A percentile compares a stretch with the other conserved stretches of the same genome.
These are phyloP conservation scores for Athrips mouffetella DNA, from an alignment of 2,888 invertebrate genomes.

Conservation along the genomic window DNA sequence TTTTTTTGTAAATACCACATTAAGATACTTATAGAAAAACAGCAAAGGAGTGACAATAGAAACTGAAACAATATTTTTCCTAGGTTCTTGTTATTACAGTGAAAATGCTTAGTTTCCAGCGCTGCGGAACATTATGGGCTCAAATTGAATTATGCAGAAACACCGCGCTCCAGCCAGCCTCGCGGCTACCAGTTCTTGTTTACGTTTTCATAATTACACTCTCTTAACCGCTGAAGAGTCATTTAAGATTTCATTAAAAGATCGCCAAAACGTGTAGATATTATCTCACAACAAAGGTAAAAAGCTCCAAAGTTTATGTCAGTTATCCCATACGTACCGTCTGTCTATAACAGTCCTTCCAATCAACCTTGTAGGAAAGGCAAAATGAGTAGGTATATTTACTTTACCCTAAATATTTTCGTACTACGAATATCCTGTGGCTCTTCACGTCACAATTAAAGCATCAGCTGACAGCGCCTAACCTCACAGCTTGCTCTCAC, in stretches of 20 bases:
- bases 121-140: constrained; percentile 2
- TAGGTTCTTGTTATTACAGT: neutral
- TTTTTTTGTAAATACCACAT: no score
- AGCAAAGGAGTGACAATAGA: neutral
- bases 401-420: constrained; percentile 1
- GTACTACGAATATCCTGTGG: neutral
- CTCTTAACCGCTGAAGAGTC: neutral
- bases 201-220: constrained; percentile 2
- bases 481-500: neutral
- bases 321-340: no score
- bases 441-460: neutral
- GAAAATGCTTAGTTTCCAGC: constrained; percentile 1
- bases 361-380: neutral
- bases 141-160: constrained; percentile 10
- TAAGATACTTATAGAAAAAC: no score
- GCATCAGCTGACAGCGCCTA: constrained; percentile 13
- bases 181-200: neutral
- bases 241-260: neutral
- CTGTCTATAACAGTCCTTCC: no score
- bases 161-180: neutral
- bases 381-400: neutral
- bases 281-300: no score
- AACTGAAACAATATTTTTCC: neutral
- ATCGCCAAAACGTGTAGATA: no score
- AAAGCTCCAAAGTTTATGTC: no score